These are phyloP conservation scores for Menidia menidia DNA, from an alignment of 2,797 vertebrate genomes.

Conservation along the genomic window DNA sequence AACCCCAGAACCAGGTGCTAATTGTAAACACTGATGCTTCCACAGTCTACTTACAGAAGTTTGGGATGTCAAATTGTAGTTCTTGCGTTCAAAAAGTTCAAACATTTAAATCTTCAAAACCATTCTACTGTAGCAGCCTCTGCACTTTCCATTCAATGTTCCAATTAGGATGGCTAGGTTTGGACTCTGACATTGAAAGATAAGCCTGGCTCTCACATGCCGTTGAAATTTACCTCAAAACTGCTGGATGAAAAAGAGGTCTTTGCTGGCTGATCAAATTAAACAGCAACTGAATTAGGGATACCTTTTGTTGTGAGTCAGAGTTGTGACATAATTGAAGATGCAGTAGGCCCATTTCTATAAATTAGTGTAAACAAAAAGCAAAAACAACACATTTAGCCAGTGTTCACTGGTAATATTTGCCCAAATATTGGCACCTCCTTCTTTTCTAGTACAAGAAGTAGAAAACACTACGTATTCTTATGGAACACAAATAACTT, in stretches of 20 bases:
- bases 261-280: neutral
- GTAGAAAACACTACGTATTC: conserved; percentile 26
- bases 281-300: neutral
- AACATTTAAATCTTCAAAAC: neutral
- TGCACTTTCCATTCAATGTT: conserved; percentile 6
- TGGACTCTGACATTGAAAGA: conserved; percentile 1
- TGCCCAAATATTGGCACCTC: conserved; percentile 6
- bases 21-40: neutral
- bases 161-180: conserved; percentile 1
- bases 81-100: neutral
- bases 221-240: conserved; percentile 10
- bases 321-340: neutral
- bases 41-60: neutral
- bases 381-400: neutral
- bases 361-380: neutral
- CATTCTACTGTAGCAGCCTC: neutral
- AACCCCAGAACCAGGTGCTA: neutral
- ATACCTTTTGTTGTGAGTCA: neutral
- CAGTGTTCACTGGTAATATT: neutral
- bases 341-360: neutral
- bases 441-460: conserved; percentile 29
- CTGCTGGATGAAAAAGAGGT: neutral
- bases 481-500: conserved; percentile 36
- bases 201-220: neutral
- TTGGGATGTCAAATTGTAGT: neutral